Evolutionary conservation across 1,140 invertebrate genomes (phyloP), one percentile per base, ranked within the genome.

Genomic region (Coptotermes formosanus): DNA sequence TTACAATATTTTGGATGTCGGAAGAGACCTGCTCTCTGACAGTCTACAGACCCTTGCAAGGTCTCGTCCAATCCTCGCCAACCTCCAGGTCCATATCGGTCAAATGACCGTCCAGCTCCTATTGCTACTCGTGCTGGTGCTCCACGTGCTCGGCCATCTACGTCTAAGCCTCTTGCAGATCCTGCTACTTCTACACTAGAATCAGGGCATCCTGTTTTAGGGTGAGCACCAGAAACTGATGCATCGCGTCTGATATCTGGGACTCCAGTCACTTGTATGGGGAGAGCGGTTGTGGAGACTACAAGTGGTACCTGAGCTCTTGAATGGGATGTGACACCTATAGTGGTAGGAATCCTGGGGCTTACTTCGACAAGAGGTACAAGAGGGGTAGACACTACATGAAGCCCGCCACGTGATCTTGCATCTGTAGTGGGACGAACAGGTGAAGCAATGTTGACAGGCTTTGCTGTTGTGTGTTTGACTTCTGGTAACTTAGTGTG

Each of bases 1-100:
- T 96, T 96, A 89, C 96, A 97, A 86, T 95, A 93, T 85, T 94
- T 94, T 0, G 96, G 96, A 89, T 97, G 96, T 89, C 96, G 92
- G 92, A 97, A 97, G 0, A 97, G 92, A 88, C 96, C 96, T 12
- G 95, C 93, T 89, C 96, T 92, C 87, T 95, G 94, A 89, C 96
- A 97, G 45, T 95, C 94, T 89, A 91, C 89, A 3, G 92, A 92
- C n/a, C 93, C 93, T 87, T 94, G 92, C 38, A 95, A 89, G 4
- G 92, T 92, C 86, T 94, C 93, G 83, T 91, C 89, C 82, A 89
- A 86, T 44, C 89, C 88, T 75, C 87, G 52, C 44, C 87, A 90
- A 30, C 92, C 93, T 16, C 91, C 93, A 0, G 92, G 92, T 25
- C 92, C 92, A 87, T 93, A 93, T 19, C 92, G 90, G 87, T 94